A percentile compares a stretch with the other conserved stretches of the same genome.
phyloP scores from a whole-genome alignment of 2,888 invertebrate genomes.

The Microctonus brassicae region DNA sequence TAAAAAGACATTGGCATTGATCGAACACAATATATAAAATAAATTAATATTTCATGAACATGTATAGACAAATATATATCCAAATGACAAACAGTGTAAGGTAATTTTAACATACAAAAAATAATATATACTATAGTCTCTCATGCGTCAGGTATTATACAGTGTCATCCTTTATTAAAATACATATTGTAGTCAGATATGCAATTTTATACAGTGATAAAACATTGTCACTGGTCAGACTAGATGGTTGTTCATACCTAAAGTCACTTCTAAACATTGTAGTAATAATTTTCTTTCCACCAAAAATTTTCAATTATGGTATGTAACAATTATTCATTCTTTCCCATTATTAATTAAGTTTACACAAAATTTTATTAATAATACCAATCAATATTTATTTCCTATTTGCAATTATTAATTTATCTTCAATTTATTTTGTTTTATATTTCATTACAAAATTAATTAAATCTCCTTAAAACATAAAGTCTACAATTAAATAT shows the following conservation, averaged over 20 bases:
- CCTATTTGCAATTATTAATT: too few relatives aligned
- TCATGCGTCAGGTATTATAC: conserved; percentile 7
- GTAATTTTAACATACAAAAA: background rate
- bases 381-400: too few relatives aligned
- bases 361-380: too few relatives aligned
- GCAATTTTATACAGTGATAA: conserved; percentile 7
- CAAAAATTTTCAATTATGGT: conserved; percentile 18
- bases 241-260: background rate
- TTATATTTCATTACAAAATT: too few relatives aligned
- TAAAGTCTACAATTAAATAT: too few relatives aligned
- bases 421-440: too few relatives aligned
- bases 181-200: background rate
- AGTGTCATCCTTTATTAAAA: conserved; percentile 24
- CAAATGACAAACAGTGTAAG: conserved; percentile 2
- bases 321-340: background rate
- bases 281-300: too few relatives aligned
- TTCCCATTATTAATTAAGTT: background rate
- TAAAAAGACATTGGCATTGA: conserved; percentile 6
- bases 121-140: conserved; percentile 18
- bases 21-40: conserved; percentile 9
- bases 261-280: too few relatives aligned
- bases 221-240: conserved; percentile 11
- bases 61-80: conserved; percentile 4
- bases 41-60: background rate
- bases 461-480: too few relatives aligned